These are phyloP conservation scores for Lithophane socia DNA, from an alignment of 2,888 invertebrate genomes.

Conservation along the genomic window DNA sequence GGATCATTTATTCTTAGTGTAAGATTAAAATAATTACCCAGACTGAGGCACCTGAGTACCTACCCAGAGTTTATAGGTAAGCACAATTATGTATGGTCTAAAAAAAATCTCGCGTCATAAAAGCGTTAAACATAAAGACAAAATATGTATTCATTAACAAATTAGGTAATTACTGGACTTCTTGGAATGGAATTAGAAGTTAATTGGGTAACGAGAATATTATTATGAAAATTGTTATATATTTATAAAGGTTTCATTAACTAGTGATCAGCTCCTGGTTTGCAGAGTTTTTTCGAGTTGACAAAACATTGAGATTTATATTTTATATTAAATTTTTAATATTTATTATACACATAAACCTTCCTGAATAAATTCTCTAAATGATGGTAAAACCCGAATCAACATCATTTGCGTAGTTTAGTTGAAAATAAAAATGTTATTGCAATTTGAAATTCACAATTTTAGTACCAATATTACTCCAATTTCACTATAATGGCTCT, in stretches of 20 bases:
- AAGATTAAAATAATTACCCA: constrained; percentile 1
- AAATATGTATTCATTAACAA: constrained; percentile 13
- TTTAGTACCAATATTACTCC: too few relatives aligned
- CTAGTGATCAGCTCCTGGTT: background rate
- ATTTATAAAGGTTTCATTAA: background rate
- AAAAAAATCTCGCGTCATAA: background rate
- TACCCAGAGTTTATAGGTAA: background rate
- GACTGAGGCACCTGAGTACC: background rate
- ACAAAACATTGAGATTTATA: background rate
- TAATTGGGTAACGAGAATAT: background rate
- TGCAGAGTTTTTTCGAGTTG: background rate
- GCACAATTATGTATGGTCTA: background rate
- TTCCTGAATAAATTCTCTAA: background rate
- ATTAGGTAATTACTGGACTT: background rate
- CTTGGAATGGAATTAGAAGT: background rate
- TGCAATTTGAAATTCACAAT: too few relatives aligned
- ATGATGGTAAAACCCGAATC: background rate
- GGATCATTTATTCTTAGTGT: constrained; percentile 17
- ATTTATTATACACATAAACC: too few relatives aligned
- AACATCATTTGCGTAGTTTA: background rate
- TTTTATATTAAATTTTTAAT: too few relatives aligned
- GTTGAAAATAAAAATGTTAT: too few relatives aligned
- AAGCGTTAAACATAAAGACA: constrained; percentile 9
- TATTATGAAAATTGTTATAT: background rate
- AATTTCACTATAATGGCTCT: too few relatives aligned